A percentile compares a stretch with the other conserved stretches of the same genome.
These are phyloP conservation scores for Isichthys henryi DNA, from an alignment of 2,113 vertebrate genomes.

Conservation along the genomic window DNA sequence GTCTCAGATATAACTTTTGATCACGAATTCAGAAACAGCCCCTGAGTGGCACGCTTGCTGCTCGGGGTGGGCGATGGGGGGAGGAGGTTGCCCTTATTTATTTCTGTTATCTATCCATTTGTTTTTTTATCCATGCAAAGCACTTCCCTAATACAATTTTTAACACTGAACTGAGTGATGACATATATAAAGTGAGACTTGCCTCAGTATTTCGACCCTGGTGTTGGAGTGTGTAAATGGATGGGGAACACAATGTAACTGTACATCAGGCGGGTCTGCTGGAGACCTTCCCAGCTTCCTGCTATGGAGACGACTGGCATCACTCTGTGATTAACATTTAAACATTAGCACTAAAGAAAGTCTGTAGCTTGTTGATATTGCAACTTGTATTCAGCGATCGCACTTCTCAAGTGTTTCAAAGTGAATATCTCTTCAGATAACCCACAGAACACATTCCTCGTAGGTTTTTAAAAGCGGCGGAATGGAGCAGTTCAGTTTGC, in stretches of 20 bases:
- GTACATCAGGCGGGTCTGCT: neutral
- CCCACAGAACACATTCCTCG: neutral
- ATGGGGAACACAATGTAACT: too few species aligned
- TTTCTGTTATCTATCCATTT: conserved; percentile 26
- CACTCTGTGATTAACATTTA: conserved; percentile 7
- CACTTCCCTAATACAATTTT: neutral
- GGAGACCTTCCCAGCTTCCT: neutral
- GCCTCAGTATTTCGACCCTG: neutral
- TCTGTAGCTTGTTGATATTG: neutral
- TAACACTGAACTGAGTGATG: neutral
- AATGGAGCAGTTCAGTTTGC: neutral
- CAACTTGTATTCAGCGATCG: neutral
- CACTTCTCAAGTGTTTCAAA: neutral
- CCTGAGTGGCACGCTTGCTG: conserved; percentile 43
- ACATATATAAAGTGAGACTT: neutral
- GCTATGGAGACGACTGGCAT: neutral
- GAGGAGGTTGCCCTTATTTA: conserved; percentile 17
- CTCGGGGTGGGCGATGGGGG: conserved; percentile 14
- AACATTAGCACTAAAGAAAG: neutral
- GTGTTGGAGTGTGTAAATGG: neutral
- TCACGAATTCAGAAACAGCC: conserved; percentile 59
- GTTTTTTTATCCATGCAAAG: conserved; percentile 6
- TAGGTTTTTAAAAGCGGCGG: neutral
- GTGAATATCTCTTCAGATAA: neutral
- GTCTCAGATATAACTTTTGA: conserved; percentile 52